phyloP scores from a whole-genome alignment of 2,797 vertebrate species.

The Hydrophis major region DNA sequence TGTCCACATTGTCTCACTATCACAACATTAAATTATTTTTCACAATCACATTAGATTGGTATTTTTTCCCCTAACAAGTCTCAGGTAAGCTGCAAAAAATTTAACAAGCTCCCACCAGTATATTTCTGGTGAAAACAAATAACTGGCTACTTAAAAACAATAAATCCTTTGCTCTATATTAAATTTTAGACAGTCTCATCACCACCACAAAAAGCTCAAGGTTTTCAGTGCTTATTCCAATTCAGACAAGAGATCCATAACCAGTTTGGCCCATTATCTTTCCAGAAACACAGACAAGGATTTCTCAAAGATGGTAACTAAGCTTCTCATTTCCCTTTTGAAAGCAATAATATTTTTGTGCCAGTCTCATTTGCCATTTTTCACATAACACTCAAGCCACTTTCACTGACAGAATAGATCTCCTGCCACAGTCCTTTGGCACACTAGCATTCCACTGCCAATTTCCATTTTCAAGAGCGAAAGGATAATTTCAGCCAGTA shows the following conservation, averaged over 20 bases:
- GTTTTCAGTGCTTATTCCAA: background rate
- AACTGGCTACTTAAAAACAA: background rate
- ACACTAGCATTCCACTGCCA: background rate
- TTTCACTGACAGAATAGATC: background rate
- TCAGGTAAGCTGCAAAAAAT: background rate
- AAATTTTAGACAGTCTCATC: background rate
- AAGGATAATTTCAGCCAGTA: constrained; percentile 14
- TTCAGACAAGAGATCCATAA: background rate
- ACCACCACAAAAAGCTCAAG: background rate
- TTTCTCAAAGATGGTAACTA: background rate
- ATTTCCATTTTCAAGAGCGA: background rate
- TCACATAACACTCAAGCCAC: background rate
- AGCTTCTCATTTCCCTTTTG: background rate
- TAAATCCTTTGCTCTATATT: background rate
- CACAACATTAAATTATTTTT: background rate
- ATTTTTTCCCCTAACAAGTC: background rate
- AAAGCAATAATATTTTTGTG: background rate
- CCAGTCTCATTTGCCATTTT: constrained; percentile 13
- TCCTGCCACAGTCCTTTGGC: background rate
- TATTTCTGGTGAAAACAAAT: background rate
- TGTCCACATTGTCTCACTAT: background rate
- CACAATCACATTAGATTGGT: background rate
- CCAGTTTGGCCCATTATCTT: background rate
- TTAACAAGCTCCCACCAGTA: background rate
- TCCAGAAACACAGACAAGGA: background rate